phyloP scores from a whole-genome alignment of 2,113 vertebrate genomes.

The Gallinago jamesoni region DNA sequence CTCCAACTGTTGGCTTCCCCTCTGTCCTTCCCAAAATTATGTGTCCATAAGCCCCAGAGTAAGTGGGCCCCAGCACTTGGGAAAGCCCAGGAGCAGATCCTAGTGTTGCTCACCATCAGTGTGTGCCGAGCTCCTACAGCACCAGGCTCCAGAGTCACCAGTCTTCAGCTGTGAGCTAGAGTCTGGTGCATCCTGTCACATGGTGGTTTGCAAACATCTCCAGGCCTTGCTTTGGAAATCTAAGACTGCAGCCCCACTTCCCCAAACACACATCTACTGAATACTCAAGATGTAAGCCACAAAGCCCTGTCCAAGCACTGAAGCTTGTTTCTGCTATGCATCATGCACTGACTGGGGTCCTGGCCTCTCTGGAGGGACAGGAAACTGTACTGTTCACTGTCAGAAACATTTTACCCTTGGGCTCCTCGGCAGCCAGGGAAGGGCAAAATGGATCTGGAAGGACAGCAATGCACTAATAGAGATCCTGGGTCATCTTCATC shows the following conservation, averaged over 20 bases:
- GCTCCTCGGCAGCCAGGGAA: not conserved
- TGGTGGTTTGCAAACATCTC: not conserved
- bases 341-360: not conserved
- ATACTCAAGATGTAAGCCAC: not conserved
- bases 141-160: not conserved
- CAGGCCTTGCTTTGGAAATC: not conserved
- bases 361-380: not conserved
- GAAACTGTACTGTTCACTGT: not conserved
- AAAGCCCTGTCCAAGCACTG: not conserved
- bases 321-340: not conserved
- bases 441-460: not conserved
- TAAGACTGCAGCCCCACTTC: not conserved
- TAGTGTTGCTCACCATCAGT: not conserved
- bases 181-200: rapidly evolving
- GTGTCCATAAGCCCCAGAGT: rapidly evolving
- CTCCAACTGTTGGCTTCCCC: not conserved
- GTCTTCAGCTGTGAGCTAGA: rapidly evolving
- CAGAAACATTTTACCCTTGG: not conserved
- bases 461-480: not conserved
- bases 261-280: rapidly evolving
- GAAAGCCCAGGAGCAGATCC: not conserved
- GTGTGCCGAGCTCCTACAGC: not conserved
- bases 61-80: rapidly evolving
- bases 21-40: not conserved
- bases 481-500: not conserved